Base-by-base conservation (phyloP, 2,113 vertebrate genomes). In the Caloenas nicobarica region DNA sequence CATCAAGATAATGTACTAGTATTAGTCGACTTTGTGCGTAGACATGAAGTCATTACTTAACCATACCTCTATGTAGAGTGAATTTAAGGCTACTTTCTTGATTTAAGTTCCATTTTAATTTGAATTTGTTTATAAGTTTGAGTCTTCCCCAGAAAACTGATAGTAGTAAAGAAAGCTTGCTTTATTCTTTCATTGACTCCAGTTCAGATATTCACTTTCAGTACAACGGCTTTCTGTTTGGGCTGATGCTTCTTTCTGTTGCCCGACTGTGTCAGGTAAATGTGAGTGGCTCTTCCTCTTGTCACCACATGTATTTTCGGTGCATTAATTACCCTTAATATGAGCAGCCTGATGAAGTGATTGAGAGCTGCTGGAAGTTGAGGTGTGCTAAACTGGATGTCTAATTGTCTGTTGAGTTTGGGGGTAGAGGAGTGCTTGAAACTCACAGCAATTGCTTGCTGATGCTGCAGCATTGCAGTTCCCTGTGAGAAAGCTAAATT, bases 141-240 rank as follows among this genome's bases (percentile, higher is more conserved):
- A 72, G 7, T 73, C 36, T 84, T 83, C 8, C 44, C 26, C 28
- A 53, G 51, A 73, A 85, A 10, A 22, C 14, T 5, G 9, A 12
- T 0, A 56, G n/a, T 16, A n/a, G 40, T 38, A 36, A 62, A 50
- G 44, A 44, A 62, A 79, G 7, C 40, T 70, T 40, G 48, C 44
- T 78, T 28, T 93, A 66, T 65, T 83, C 51, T 69, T 93, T 96
- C 89, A 97, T 98, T 98, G 88, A 98, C 91, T 53, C 53, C 23
- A 34, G 15, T 58, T 91, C 97, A 99, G 99, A 99, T 93, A 98
- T 99, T 97, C 99, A 99, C 93, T 99, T 99, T 74, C 99, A 99
- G 96, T 99, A 99, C 96, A 99, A 99, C 46, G 99, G 99, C 31
- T 99, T 99, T 97, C 92, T 99, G 16, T 99, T 98, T 66, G 99